Evolutionary conservation across 2,797 vertebrate species (phyloP).

Genomic region (Semotilus atromaculatus): DNA sequence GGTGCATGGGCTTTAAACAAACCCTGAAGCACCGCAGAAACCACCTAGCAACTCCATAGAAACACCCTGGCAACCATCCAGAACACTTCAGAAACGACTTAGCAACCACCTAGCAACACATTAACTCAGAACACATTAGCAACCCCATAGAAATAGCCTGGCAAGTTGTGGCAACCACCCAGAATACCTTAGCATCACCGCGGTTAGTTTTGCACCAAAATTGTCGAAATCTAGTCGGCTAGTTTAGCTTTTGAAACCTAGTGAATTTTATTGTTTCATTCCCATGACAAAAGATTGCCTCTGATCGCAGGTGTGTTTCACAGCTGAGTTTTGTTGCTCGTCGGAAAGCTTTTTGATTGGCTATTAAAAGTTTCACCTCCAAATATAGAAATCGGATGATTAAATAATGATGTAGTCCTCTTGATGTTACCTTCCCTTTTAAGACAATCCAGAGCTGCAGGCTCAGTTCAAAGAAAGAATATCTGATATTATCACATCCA

Average conservation of each 20-base stretch:
- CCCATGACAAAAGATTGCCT: neutral
- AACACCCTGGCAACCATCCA: neutral
- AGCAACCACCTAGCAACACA: neutral
- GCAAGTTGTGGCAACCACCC: neutral
- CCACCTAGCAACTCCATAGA: neutral
- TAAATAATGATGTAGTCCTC: constrained; percentile 14
- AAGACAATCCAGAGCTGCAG: constrained; percentile 54
- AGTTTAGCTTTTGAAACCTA: neutral
- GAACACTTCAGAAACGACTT: neutral
- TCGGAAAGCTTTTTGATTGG: neutral
- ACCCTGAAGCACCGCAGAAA: neutral
- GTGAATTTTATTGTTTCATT: constrained; percentile 1
- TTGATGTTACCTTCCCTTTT: constrained; percentile 50
- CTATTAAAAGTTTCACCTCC: constrained; percentile 10
- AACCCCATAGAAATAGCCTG: neutral
- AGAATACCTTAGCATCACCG: neutral
- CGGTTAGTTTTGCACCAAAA: neutral
- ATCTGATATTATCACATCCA: constrained; percentile 55
- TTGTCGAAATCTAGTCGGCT: neutral
- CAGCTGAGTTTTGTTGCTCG: constrained; percentile 13
- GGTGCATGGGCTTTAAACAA: neutral
- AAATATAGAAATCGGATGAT: constrained; percentile 24
- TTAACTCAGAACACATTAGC: neutral
- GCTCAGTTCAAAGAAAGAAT: constrained; percentile 53
- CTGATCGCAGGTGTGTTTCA: constrained; percentile 14